A percentile compares a stretch with the other conserved stretches of the same genome.
These are phyloP conservation scores for Entomyzon cyanotis DNA, from an alignment of 2,113 vertebrate species.

Conservation along the genomic window DNA sequence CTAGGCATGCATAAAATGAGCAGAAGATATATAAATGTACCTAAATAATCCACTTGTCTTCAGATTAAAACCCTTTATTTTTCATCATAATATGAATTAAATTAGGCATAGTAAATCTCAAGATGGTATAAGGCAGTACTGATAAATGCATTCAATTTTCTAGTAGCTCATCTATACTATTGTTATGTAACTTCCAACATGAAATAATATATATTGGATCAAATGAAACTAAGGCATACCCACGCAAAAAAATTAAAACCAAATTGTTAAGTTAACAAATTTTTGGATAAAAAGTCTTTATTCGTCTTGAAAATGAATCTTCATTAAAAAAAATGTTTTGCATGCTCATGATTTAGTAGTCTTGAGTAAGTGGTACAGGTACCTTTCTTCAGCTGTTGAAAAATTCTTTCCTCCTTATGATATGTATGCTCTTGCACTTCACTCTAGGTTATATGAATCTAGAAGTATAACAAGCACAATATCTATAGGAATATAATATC, in stretches of 20 bases:
- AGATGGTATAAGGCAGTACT: background rate
- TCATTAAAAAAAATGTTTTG: background rate
- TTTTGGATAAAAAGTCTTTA: background rate
- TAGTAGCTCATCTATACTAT: background rate
- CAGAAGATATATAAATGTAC: background rate
- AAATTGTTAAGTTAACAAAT: rapidly evolving
- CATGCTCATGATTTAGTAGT: background rate
- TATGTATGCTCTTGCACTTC: background rate
- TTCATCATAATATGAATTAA: background rate
- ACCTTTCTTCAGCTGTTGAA: background rate
- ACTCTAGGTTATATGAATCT: background rate
- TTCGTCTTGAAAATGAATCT: background rate
- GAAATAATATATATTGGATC: background rate
- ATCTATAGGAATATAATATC: background rate
- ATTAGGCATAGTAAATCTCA: background rate
- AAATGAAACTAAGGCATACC: background rate
- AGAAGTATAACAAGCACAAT: background rate
- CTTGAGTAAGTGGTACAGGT: background rate
- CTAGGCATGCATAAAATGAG: background rate
- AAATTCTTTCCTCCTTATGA: background rate
- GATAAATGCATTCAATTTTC: background rate
- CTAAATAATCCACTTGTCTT: background rate
- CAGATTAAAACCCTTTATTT: background rate
- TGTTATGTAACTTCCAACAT: background rate
- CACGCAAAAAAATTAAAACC: background rate